These are phyloP conservation scores for Coracopsis vasa DNA, from an alignment of 2,113 vertebrate genomes.

Conservation along the genomic window DNA sequence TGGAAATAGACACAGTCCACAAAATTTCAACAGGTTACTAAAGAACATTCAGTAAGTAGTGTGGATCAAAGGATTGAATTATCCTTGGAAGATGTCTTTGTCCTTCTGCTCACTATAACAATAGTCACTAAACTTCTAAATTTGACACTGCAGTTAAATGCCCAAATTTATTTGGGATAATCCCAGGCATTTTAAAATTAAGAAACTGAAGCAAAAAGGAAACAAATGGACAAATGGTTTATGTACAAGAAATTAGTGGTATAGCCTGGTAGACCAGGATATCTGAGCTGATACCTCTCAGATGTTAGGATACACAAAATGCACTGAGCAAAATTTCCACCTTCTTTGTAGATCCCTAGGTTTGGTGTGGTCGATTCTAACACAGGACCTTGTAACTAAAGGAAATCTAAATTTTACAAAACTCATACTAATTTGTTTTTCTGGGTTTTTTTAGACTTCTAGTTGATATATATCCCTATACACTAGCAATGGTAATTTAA, in stretches of 20 bases:
- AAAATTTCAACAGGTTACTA: neutral
- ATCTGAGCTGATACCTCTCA: neutral
- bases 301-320: neutral
- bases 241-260: neutral
- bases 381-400: accelerated
- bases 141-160: neutral
- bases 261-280: neutral
- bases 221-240: neutral
- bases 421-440: accelerated
- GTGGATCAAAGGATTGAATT: neutral
- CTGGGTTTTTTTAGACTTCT: neutral
- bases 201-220: neutral
- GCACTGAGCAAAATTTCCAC: neutral
- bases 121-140: neutral
- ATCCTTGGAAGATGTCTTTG: neutral
- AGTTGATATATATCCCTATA: neutral
- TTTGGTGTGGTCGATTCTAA: neutral
- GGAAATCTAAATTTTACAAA: neutral
- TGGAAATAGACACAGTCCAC: neutral
- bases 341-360: accelerated
- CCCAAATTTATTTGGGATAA: neutral
- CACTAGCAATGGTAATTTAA: neutral
- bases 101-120: neutral
- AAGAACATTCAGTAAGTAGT: neutral
- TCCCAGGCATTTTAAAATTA: neutral